Percentiles rank a stretch among this genome's conserved stretches.
phyloP scores from a whole-genome alignment of 2,113 vertebrate species.

The Eira barbara region DNA sequence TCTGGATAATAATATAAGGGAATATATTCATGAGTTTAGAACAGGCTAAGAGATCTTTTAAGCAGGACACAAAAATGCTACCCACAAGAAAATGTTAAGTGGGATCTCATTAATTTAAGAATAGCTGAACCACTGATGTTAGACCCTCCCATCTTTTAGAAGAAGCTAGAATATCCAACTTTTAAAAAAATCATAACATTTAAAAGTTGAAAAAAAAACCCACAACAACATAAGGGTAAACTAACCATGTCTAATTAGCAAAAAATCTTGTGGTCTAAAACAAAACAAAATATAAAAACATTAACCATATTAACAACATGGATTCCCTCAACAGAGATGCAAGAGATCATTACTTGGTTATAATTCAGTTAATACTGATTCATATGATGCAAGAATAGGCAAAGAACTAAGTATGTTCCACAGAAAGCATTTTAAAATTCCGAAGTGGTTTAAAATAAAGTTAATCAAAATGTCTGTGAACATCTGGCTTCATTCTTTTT shows the following conservation, averaged over 20 bases:
- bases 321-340: not conserved
- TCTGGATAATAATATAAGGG: not conserved
- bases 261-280: not conserved
- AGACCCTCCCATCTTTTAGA: not conserved
- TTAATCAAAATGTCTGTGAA: constrained; percentile 36
- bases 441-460: constrained; percentile 34
- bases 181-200: not conserved
- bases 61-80: not conserved
- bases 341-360: not conserved
- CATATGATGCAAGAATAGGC: not conserved
- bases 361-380: not conserved
- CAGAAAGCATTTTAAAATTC: constrained; percentile 27
- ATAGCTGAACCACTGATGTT: not conserved
- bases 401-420: not conserved
- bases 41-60: not conserved
- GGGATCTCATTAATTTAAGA: constrained; percentile 6
- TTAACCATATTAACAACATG: constrained; percentile 2
- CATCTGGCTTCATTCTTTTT: constrained; percentile 25
- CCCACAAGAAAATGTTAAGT: not conserved
- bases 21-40: not conserved
- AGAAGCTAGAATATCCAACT: not conserved
- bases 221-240: not conserved
- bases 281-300: not conserved
- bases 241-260: not conserved
- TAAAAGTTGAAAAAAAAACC: not conserved